Evolutionary conservation across 2,888 invertebrate genomes (phyloP).

Genomic region (Atherix ibis): DNA sequence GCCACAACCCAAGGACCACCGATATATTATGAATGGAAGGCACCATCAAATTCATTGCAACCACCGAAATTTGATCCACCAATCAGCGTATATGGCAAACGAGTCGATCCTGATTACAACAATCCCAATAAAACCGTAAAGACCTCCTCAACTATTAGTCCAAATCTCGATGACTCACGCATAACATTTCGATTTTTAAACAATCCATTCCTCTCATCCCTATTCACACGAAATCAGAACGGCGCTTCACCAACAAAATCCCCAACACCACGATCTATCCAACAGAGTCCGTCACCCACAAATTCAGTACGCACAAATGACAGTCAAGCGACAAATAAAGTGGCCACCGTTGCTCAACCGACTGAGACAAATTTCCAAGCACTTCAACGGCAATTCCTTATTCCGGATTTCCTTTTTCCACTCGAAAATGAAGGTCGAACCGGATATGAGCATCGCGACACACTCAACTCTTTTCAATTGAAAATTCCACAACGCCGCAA

Average conservation of each 20-base stretch:
- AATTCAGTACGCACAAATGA: constrained; percentile 19
- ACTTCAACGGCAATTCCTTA: constrained; percentile 41
- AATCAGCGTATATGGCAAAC: constrained; percentile 27
- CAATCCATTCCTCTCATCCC: constrained; percentile 10
- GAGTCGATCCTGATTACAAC: constrained; percentile 8
- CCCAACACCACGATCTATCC: constrained; percentile 17
- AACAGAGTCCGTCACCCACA: constrained; percentile 11
- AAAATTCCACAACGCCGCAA: constrained; percentile 34
- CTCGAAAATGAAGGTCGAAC: constrained; percentile 39
- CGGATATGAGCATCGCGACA: constrained; percentile 39
- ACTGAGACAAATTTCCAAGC: constrained; percentile 33
- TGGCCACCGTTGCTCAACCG: constrained; percentile 5
- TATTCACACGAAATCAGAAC: constrained; percentile 9
- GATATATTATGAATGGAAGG: constrained; percentile 48
- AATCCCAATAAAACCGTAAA: constrained; percentile 10
- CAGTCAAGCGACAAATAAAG: constrained; percentile 3
- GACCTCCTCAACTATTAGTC: neutral
- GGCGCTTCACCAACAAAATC: constrained; percentile 5
- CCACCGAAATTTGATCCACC: constrained; percentile 36
- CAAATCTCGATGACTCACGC: neutral
- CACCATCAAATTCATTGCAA: constrained; percentile 41
- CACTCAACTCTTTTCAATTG: constrained; percentile 44
- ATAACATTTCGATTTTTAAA: constrained; percentile 6
- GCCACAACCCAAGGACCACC: constrained; percentile 44
- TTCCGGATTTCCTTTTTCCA: constrained; percentile 45